Evolutionary conservation across 2,797 vertebrate genomes (phyloP), one percentile per base, ranked within the genome.

Genomic region (Sciurus carolinensis): DNA sequence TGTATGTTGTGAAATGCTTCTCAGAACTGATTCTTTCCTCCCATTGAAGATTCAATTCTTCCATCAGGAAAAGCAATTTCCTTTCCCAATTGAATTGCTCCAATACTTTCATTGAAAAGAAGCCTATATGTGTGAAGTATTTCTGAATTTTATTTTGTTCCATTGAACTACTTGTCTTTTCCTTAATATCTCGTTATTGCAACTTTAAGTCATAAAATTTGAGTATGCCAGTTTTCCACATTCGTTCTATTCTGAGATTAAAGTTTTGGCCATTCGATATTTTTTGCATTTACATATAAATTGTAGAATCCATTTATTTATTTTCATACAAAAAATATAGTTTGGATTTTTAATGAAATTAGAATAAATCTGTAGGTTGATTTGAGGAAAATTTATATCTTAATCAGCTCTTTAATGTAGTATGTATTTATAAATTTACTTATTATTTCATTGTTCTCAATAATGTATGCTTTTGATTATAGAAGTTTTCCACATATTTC

Each of bases 221-320:
- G 50, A 62, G 50, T 90, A 26, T 71, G 13, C 39, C 36, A 77
- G 36, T 54, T 4, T 42, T 77, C 69, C 14, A 71, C 24, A 18
- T 71, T 77, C 36, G 33, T n/a, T 89, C 57, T 92, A 24, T 82
- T 82, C 75, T 22, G 92, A 79, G 62, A 50, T 64, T 39, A 36
- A 36, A 36, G 18, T 76, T 76, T 87, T 59, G 62, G 50, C 8
- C 4, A 67, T 44, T 62, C 12, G 44, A 54, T 24, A 1, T n/a
- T 64, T 39, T 85, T 93, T 80, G 4, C 15, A 93, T 79, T 77
- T 80, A 66, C 26, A 42, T 64, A 50, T 30, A 64, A 64, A 96
- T 89, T 80, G 59, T 69, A 69, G 17, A 73, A 92, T 73, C 22
- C 67, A 80, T 42, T 57, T 57, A 73, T 42, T 39, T 80, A 50